Percentiles rank a stretch among this genome's conserved stretches.
Conservation (phyloP, 2,888 invertebrate genomes). For the Tillus elongatus region DNA sequence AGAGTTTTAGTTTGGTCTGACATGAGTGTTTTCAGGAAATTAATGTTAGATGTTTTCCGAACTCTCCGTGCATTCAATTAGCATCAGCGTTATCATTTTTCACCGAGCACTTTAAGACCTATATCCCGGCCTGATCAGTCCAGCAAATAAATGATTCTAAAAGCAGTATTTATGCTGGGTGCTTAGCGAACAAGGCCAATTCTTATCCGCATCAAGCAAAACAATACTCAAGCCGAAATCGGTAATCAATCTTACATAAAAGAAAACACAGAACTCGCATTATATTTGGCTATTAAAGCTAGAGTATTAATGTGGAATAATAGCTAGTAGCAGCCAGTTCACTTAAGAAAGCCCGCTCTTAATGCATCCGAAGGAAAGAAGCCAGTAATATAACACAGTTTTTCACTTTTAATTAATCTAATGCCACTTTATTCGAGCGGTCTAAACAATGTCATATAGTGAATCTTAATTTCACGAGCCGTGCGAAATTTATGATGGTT, state of each 20-base stretch:
- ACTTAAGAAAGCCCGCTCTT: conserved; percentile 32
- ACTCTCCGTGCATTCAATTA: no score
- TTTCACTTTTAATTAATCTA: conserved; percentile 43
- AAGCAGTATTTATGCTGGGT: no score
- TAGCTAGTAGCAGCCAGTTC: conserved; percentile 29
- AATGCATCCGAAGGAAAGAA: conserved; percentile 29
- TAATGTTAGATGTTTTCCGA: no score
- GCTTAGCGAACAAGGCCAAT: no score
- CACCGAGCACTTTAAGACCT: no score
- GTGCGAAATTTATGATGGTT: conserved; percentile 39
- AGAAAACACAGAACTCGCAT: conserved; percentile 34
- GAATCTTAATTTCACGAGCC: conserved; percentile 41
- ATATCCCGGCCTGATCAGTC: no score
- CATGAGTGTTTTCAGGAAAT: no score
- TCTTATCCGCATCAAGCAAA: no score
- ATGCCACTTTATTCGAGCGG: conserved; percentile 39
- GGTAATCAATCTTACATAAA: conserved; percentile 34
- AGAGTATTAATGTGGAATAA: conserved; percentile 34
- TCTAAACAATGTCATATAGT: conserved; percentile 41
- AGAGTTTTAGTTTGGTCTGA: no score
- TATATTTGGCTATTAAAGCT: conserved; percentile 30
- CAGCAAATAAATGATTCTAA: no score
- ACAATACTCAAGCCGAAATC: no score
- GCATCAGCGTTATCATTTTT: no score
- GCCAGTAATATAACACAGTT: conserved; percentile 38